phyloP scores from a whole-genome alignment of 2,888 invertebrate species.

The Peribatodes rhomboidaria region DNA sequence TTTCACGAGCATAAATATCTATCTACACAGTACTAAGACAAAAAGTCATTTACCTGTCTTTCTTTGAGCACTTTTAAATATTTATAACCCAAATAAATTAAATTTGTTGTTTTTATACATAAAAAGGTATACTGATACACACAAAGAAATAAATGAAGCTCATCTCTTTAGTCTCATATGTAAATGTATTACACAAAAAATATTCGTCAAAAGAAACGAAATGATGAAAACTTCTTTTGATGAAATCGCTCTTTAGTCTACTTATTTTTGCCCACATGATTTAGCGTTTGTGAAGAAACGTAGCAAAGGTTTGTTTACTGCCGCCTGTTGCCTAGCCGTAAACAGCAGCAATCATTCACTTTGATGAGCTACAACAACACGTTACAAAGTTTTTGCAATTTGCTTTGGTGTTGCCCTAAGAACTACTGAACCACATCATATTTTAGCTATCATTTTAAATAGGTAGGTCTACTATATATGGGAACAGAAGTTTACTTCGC shows the following conservation, averaged over 20 bases:
- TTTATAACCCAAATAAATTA: background rate
- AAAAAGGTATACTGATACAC: background rate
- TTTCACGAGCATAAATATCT: background rate
- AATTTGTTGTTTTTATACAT: background rate
- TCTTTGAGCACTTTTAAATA: background rate
- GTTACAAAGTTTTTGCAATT: slow-evolving; percentile 10
- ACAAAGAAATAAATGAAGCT: slow-evolving; percentile 9
- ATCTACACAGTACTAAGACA: background rate
- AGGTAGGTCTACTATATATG: background rate
- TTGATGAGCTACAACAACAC: slow-evolving; percentile 5
- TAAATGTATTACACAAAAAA: background rate
- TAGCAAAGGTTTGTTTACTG: slow-evolving; percentile 13
- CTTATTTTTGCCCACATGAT: background rate
- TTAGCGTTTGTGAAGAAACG: slow-evolving; percentile 1
- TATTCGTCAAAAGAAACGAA: background rate
- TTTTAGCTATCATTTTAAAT: background rate
- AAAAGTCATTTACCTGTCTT: slow-evolving; percentile 1
- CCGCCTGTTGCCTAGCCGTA: slow-evolving; percentile 10
- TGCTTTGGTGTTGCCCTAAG: background rate
- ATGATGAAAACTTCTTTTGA: slow-evolving; percentile 2
- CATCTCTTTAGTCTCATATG: background rate
- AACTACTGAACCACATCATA: background rate
- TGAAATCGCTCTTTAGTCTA: background rate
- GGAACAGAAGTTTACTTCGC: background rate
- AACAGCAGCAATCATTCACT: slow-evolving; percentile 18